phyloP scores from a whole-genome alignment of 2,113 vertebrate genomes.

The Aptenodytes patagonicus region DNA sequence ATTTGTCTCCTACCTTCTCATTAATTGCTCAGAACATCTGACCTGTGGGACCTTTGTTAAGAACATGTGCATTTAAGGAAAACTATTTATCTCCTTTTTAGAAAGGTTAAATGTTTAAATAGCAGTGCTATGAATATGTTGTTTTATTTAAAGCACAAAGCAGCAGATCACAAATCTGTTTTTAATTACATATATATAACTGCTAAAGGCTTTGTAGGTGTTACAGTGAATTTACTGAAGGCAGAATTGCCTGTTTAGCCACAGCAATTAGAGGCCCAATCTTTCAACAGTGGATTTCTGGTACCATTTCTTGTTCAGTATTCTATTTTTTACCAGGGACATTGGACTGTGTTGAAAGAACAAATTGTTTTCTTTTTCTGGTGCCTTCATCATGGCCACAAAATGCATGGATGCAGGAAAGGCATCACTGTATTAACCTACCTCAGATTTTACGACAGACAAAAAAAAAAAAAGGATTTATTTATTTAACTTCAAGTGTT shows the following conservation, averaged over 20 bases:
- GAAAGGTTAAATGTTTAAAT: neutral
- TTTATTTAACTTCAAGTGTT: neutral
- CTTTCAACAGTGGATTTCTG: neutral
- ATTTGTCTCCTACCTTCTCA: neutral
- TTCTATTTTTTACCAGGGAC: neutral
- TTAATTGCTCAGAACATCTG: neutral
- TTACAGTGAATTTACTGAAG: neutral
- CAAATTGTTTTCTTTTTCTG: neutral
- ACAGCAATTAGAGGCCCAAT: neutral
- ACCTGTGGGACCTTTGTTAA: neutral
- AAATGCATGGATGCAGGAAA: neutral
- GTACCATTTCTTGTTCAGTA: neutral
- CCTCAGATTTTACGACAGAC: neutral
- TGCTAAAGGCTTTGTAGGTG: neutral
- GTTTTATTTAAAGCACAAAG: neutral
- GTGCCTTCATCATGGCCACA: neutral
- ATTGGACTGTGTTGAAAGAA: neutral
- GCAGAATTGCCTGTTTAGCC: neutral
- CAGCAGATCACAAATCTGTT: neutral
- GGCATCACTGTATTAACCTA: neutral
- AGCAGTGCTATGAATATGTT: neutral
- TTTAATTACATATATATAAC: neutral
- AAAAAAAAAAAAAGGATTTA: neutral
- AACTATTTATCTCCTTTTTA: neutral
- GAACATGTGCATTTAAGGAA: neutral